A percentile compares a stretch with the other conserved stretches of the same genome.
phyloP scores from a whole-genome alignment of 2,888 invertebrate species.

The Sinohyriopsis cumingii region DNA sequence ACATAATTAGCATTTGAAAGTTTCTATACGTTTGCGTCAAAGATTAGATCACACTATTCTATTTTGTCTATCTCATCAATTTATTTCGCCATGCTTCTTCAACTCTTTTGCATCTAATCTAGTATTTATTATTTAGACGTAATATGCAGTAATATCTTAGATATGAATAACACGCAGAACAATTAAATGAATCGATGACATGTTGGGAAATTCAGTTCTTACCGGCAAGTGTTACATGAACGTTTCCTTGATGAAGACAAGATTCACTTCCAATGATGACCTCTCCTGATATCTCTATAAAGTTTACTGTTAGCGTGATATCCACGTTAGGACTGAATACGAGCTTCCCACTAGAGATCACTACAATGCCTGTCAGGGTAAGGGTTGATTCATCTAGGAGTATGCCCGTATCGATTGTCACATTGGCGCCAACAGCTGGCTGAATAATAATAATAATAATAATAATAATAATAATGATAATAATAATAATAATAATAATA shows the following conservation, averaged over 20 bases:
- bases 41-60: too few relatives aligned
- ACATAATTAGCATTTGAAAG: too few relatives aligned
- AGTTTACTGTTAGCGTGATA: conserved; percentile 14
- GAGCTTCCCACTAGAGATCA: conserved; percentile 18
- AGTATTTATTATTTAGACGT: too few relatives aligned
- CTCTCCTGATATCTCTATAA: conserved; percentile 3
- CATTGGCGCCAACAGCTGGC: not conserved
- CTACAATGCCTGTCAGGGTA: conserved; percentile 16
- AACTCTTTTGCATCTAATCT: too few relatives aligned
- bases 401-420: conserved; percentile 10
- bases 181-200: not conserved
- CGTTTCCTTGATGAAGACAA: not conserved
- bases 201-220: too few relatives aligned
- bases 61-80: too few relatives aligned
- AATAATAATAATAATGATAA: too few relatives aligned
- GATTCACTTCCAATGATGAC: conserved; percentile 1
- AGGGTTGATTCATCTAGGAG: conserved; percentile 16
- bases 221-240: conserved; percentile 1
- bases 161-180: too few relatives aligned
- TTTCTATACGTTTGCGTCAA: too few relatives aligned
- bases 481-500: too few relatives aligned
- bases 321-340: conserved; percentile 26
- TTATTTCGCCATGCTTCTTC: too few relatives aligned
- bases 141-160: not conserved
- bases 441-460: conserved; percentile 2